Percentiles rank a stretch among this genome's conserved stretches.
Evolutionary conservation across 2,888 invertebrate species (phyloP).

Genomic region (Ischnus inquisitorius): DNA sequence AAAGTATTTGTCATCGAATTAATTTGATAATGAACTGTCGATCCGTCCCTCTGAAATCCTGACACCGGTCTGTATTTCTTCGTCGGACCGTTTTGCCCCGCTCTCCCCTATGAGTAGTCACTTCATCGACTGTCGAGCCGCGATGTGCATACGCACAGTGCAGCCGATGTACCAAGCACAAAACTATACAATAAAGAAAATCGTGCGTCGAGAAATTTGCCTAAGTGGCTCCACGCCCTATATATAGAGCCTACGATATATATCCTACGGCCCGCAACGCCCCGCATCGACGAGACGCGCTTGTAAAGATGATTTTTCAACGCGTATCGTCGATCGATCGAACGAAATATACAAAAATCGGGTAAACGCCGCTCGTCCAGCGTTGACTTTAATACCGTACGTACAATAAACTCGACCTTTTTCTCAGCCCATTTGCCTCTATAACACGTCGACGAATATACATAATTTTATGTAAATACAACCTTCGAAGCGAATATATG

Average conservation of each 20-base stretch:
- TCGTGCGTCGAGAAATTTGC: slow-evolving; percentile 12
- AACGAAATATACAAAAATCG: slow-evolving; percentile 32
- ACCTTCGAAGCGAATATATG: slow-evolving; percentile 28
- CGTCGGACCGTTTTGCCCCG: no score
- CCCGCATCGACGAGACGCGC: slow-evolving; percentile 9
- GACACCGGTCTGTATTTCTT: no score
- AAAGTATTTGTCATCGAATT: no score
- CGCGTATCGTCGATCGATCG: slow-evolving; percentile 13
- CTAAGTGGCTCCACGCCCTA: slow-evolving; percentile 31
- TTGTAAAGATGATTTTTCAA: slow-evolving; percentile 42
- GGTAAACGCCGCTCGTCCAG: slow-evolving; percentile 2
- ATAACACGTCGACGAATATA: slow-evolving; percentile 61
- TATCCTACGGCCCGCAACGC: neutral
- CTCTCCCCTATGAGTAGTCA: no score
- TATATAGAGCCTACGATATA: slow-evolving; percentile 2
- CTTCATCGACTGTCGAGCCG: no score
- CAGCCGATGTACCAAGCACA: no score
- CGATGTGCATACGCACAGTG: no score
- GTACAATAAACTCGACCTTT: neutral
- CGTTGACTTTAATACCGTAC: slow-evolving; percentile 3
- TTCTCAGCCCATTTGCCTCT: slow-evolving; percentile 54
- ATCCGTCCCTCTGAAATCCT: no score
- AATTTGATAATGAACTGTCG: no score
- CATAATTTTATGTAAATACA: slow-evolving; percentile 66
- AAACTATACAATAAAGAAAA: slow-evolving; percentile 4